Percentiles rank a stretch among this genome's conserved stretches.
Conservation (phyloP, 2,113 vertebrate genomes). For the Dissostichus mawsoni region DNA sequence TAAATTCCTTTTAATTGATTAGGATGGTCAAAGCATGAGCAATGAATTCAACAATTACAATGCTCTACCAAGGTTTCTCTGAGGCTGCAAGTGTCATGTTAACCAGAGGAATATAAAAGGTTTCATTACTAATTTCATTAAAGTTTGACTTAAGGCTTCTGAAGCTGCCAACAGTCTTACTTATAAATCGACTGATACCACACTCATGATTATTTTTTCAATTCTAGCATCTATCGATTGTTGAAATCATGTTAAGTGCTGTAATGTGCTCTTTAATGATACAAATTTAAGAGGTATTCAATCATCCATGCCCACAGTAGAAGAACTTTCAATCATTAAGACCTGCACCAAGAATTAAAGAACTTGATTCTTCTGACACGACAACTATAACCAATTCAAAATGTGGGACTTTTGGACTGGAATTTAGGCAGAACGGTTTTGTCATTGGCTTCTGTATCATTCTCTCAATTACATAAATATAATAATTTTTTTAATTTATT, state of each 20-base stretch:
- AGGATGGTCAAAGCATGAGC: constrained; percentile 40
- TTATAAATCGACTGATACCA: constrained; percentile 1
- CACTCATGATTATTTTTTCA: neutral
- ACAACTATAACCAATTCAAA: neutral
- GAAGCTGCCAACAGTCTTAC: constrained; percentile 22
- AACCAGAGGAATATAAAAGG: constrained; percentile 13
- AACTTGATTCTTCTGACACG: neutral
- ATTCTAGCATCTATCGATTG: neutral
- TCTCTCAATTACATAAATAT: neutral
- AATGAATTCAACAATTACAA: constrained; percentile 30
- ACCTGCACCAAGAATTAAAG: neutral
- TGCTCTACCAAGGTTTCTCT: constrained; percentile 26
- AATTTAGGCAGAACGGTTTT: neutral
- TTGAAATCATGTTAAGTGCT: neutral
- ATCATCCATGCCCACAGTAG: neutral
- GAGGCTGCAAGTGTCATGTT: constrained; percentile 2
- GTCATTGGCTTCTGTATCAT: too few species aligned
- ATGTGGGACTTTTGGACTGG: neutral
- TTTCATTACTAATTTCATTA: constrained; percentile 39
- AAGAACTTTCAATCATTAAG: neutral
- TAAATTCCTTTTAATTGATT: constrained; percentile 70
- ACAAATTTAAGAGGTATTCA: neutral
- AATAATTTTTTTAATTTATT: neutral
- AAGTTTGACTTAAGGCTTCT: constrained; percentile 9
- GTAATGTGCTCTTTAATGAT: neutral